phyloP scores from a whole-genome alignment of 2,113 vertebrate species.

The Scatophagus argus region DNA sequence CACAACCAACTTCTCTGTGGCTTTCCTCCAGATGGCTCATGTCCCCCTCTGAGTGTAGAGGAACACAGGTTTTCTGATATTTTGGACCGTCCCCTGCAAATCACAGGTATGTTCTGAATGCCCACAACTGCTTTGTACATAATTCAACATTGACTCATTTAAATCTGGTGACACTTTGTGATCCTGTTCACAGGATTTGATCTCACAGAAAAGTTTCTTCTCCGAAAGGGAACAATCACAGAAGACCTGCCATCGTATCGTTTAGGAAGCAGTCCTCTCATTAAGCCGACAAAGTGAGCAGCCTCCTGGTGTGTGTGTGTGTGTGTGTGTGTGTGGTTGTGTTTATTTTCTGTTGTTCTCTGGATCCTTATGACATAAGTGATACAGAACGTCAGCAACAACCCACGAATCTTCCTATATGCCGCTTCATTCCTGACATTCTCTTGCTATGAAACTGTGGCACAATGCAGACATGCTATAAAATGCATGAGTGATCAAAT shows the following conservation, averaged over 20 bases:
- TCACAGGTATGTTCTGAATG: slow-evolving; percentile 87
- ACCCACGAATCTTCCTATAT: slow-evolving; percentile 20
- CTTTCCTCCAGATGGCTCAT: slow-evolving; percentile 77
- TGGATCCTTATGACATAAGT: neutral
- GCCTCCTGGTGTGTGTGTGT: neutral
- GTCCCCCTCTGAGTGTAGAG: slow-evolving; percentile 86
- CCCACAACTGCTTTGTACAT: neutral
- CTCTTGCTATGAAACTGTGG: neutral
- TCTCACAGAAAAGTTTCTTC: slow-evolving; percentile 92
- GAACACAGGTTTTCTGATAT: slow-evolving; percentile 79
- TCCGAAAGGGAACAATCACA: slow-evolving; percentile 86
- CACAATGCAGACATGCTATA: neutral
- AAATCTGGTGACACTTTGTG: slow-evolving; percentile 6
- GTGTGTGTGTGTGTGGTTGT: neutral
- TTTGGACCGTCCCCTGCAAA: slow-evolving; percentile 77
- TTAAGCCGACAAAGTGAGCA: slow-evolving; percentile 91
- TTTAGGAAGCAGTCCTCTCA: slow-evolving; percentile 89
- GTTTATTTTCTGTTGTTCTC: slow-evolving; percentile 12
- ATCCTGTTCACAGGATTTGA: slow-evolving; percentile 89
- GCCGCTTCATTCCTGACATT: slow-evolving; percentile 15
- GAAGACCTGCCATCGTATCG: slow-evolving; percentile 89
- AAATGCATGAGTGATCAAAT: slow-evolving; percentile 20
- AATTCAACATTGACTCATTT: neutral
- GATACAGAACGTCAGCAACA: slow-evolving; percentile 8
- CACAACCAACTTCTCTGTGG: slow-evolving; percentile 21